These are phyloP conservation scores for Drosophila eugracilis DNA, from an alignment of 1,140 invertebrate species.

Conservation along the genomic window DNA sequence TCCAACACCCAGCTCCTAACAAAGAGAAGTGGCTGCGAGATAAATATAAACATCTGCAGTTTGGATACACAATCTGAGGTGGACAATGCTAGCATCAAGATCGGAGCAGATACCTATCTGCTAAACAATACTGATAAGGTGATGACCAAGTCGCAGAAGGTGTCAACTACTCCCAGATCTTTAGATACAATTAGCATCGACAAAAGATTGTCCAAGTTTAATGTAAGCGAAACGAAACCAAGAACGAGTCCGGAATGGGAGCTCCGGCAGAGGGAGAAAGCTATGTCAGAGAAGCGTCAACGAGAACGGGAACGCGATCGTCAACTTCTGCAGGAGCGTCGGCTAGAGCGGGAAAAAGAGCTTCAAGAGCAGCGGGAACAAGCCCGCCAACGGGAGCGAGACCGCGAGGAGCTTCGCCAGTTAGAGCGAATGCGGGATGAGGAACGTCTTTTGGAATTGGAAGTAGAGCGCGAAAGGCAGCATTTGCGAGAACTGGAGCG, in stretches of 20 bases:
- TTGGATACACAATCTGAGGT: conserved; percentile 22
- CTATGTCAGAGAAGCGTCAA: conserved; percentile 4
- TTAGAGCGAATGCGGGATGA: conserved; percentile 43
- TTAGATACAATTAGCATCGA: conserved; percentile 48
- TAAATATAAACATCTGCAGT: conserved; percentile 69
- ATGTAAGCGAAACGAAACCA: conserved; percentile 9
- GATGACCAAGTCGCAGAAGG: not conserved
- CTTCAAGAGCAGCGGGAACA: conserved; percentile 14
- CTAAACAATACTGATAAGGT: conserved; percentile 46
- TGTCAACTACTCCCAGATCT: not conserved
- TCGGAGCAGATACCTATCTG: conserved; percentile 52
- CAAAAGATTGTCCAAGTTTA: conserved; percentile 68
- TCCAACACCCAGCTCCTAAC: conserved; percentile 12
- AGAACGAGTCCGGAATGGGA: conserved; percentile 17
- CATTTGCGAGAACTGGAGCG: conserved; percentile 28
- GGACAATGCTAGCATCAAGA: conserved; percentile 60
- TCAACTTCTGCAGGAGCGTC: conserved; percentile 9
- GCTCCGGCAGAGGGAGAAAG: not conserved
- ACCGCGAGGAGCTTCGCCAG: conserved; percentile 25
- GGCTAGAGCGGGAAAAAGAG: conserved; percentile 23
- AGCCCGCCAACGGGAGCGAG: conserved; percentile 27
- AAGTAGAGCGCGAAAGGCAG: conserved; percentile 39
- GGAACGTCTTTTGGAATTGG: conserved; percentile 33
- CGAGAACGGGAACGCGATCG: not conserved
- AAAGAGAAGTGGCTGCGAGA: conserved; percentile 58